phyloP scores from a whole-genome alignment of 2,888 invertebrate genomes.

The Lucinisca nassula region DNA sequence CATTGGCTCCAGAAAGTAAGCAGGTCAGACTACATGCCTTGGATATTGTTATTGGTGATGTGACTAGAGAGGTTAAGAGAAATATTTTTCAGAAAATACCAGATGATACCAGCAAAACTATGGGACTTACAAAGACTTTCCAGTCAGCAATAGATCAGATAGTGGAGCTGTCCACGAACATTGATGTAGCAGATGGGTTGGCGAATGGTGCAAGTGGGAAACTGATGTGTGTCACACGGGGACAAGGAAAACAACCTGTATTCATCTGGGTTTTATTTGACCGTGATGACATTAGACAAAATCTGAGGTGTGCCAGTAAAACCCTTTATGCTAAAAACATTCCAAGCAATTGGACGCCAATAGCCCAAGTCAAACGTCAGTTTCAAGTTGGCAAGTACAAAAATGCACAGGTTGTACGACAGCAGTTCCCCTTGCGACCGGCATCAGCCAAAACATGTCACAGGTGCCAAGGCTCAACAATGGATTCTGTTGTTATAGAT shows the following conservation, averaged over 20 bases:
- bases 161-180: conserved; percentile 44
- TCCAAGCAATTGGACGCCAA: conserved; percentile 30
- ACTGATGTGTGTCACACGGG: neutral
- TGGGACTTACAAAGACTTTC: neutral
- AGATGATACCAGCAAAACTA: conserved; percentile 26
- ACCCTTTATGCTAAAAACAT: conserved; percentile 12
- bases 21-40: neutral
- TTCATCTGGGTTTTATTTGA: conserved; percentile 37
- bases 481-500: conserved; percentile 45
- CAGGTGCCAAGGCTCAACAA: conserved; percentile 48
- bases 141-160: conserved; percentile 30
- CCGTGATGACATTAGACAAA: conserved; percentile 17
- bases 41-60: conserved; percentile 52
- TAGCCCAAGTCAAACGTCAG: conserved; percentile 34
- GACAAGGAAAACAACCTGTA: neutral
- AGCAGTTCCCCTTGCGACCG: conserved; percentile 46
- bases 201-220: conserved; percentile 51
- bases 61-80: conserved; percentile 21
- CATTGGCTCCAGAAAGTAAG: neutral
- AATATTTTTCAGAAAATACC: conserved; percentile 28
- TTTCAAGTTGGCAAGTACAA: conserved; percentile 39
- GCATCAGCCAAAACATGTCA: conserved; percentile 51
- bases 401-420: conserved; percentile 21
- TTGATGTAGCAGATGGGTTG: conserved; percentile 57
- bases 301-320: neutral